Base-by-base conservation (phyloP, 2,797 vertebrate genomes). In the Tapera naevia region DNA sequence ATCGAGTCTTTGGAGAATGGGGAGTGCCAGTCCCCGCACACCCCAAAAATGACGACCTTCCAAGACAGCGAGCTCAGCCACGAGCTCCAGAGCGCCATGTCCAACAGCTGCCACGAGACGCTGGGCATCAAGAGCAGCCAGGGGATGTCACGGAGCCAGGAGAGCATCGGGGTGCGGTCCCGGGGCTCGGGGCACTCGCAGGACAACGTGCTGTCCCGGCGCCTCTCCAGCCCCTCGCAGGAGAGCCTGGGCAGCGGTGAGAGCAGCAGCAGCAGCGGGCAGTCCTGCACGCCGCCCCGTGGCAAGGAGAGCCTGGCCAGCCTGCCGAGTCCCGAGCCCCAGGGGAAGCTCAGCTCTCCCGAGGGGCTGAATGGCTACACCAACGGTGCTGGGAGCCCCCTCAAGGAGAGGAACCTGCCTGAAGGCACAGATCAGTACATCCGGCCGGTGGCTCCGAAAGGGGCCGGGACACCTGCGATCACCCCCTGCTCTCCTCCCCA, bases 81-180 rank as follows among this genome's bases (percentile, higher is more conserved):
- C 0, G 99, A 99, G 97, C 98, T 99, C n/a, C 99, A 99, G 93
- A 98, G 97, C 0, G 99, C 99, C 88, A 99, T 99, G 98, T 98
- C 98, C 57, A 97, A 97, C 32, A 98, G 98, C 95, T 96, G 98
- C 89, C 98, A 98, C 1, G 98, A 99, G 27, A 98, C 98, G 0
- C 98, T 98, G 1, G 91, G 97, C 54, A 96, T 99, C 93, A 98
- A 96, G 85, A 96, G 94, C 93, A 96, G 91, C 88, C 98, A 64
- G 66, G 96, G 95, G 58, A 97, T 97, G 71, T 98, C 98, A 0
- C 97, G 97, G 64, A 98, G 99, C 96, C 99, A 99, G 95, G 99
- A 99, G 96, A 99, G 99, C 97, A 99, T 99, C 0, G 98, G 99
- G 7, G 96, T 97, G 66, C 98, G 99, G 4, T 99, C 99, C 0